Base-by-base conservation (phyloP, 2,113 vertebrate species). In the Percopsis transmontana region DNA sequence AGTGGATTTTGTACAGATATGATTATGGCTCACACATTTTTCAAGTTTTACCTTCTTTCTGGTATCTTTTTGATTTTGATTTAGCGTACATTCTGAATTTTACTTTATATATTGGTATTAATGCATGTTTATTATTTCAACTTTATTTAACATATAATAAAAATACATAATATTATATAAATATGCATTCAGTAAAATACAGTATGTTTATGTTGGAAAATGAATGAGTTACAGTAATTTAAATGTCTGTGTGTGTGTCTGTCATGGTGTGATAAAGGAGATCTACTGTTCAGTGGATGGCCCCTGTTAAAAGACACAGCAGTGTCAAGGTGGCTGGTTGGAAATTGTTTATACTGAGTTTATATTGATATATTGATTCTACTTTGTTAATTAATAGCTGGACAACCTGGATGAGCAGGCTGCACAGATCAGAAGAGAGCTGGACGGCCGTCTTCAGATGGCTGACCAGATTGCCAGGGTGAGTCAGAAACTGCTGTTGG, bases 391-490 rank as follows among this genome's bases (percentile, higher is more conserved):
- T 80, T 62, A 68, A 79, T 91, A 98, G 96, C 87, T 98, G 91
- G 96, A 98, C 87, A 98, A 98, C 81, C 93, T 96, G 51, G 96
- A 98, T 21, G 96, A 98, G 74, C 96, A 98, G 85, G 96, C 96
- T 19, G 96, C 96, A 0, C 96, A 98, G 89, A 98, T 98, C 91
- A 92, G 96, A 83, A 90, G 96, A 0, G 96, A 98, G 68, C 82
- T 98, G 71, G 96, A 98, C 44, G 96, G 96, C 59, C 96, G 96
- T 82, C 95, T 98, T 72, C 96, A 98, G 83, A 98, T 98, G 96
- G 96, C 96, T 15, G 96, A 98, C 86, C 96, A 98, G 87, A 98
- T 98, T 86, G 96, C 96, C 72, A 93, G 95, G 92, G 96, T 98
- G 92, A 96, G 92, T 83, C 81, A 76, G 65, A 69, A 62, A 55